Base-by-base conservation (phyloP, 2,888 invertebrate species). In the Drosophila cognata region DNA sequence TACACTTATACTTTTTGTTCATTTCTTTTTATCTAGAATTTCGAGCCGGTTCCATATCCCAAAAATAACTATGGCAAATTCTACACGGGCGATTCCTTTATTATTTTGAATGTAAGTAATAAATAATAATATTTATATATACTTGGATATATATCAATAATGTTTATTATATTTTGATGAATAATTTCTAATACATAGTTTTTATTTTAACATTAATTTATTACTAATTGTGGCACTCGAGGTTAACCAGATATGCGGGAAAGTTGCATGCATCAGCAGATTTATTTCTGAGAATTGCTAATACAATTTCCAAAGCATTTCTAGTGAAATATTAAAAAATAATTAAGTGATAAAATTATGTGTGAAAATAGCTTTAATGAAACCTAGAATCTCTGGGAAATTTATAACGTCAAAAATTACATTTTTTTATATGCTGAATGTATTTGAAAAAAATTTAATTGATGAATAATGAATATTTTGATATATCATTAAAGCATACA, bases 31-130 rank as follows among this genome's bases (percentile, higher is more conserved):
- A 84, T 88, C 31, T 53, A 97, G 96, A 95, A 96, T 84, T 98
- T 97, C 91, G 96, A 96, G 81, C 96, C 97, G 4, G 96, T 96
- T 0, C 94, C 95, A 0, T 96, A 97, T 58, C 95, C 96, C 0
- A 94, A 94, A 71, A 94, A 94, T 53, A 96, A 97, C 80, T 95
- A 95, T 91, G 98, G 98, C 4, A 97, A 97, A 93, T 98, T 98
- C 93, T 96, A 95, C 92, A 95, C 95, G 64, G 98, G 98, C 0
- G 98, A 98, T 91, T 97, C 97, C 0, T 98, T 97, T 92, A 96
- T 98, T 67, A 94, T 98, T 29, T 93, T 97, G 3, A 95, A 95
- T 94, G 97, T 97, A 94, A 94, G 95, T 91, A 69, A 29, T 4
- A 31, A n/a, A n/a, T 16, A 31, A 25, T 29, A 16, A 38, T n/a